Evolutionary conservation across 1,140 invertebrate genomes (phyloP), one percentile per base, ranked within the genome.

Genomic region (Drosophila repletoides): DNA sequence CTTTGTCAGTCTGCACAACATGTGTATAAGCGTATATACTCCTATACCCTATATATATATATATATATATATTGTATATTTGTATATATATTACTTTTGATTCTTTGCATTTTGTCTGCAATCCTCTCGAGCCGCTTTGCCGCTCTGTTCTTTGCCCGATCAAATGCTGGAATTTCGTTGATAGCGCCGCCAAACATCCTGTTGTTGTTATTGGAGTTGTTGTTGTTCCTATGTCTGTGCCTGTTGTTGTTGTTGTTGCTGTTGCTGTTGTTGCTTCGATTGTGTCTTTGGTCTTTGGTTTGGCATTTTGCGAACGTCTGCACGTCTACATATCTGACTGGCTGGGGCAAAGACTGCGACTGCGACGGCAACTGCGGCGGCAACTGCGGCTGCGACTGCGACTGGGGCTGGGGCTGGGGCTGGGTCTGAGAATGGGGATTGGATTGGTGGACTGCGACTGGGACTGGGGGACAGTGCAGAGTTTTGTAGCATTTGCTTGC

Each of bases 101-200:
- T 84, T 83, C 65, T 84, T 77, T 84, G 79, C 74, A 84, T 79
- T 83, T 84, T 72, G 79, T 77, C 77, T 76, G 79, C 73, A 64
- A 81, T 83, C 77, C 66, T 65, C 59, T 67, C 63, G 46, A 46
- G 15, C 26, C 49, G 19, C 49, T n/a, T 43, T 36, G 15, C 26
- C 49, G 19, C 49, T n/a, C 49, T 36, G 36, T 36, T 43, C 38
- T 68, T 52, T 51, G 46, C 46, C 33, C 65, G 79, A 83, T 83
- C 79, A 83, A 84, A 84, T 84, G 66, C 61, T 83, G 79, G 79
- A 83, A 83, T 84, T 84, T 83, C 66, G 79, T 79, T 83, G 79
- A 83, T 83, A 83, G 79, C 74, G 79, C 74, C 79, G 79, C 79
- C 79, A 83, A 83, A 83, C 79, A 84, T 83, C 79, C 79, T 83